Conservation (phyloP, 1,140 invertebrate genomes). For the Zaprionus lachaisei region DNA sequence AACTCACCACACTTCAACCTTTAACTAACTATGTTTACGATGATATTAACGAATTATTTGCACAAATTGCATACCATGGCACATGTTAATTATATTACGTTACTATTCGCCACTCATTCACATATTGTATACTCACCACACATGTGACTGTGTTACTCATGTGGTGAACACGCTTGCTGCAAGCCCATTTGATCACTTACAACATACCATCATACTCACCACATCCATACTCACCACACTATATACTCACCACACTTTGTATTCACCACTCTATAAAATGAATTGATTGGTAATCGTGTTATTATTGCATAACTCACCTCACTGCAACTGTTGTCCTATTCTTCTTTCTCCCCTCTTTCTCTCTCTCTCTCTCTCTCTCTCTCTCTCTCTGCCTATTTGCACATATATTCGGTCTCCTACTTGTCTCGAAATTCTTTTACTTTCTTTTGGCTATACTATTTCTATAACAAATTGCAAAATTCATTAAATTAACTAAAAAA, state of each 20-base stretch:
- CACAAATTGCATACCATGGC: slow-evolving; percentile 13
- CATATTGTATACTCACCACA: not conserved
- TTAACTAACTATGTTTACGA: not conserved
- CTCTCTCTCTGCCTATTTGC: slow-evolving; percentile 3
- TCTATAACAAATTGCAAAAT: slow-evolving; percentile 25
- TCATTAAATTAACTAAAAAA: slow-evolving; percentile 35
- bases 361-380: slow-evolving; percentile 28
- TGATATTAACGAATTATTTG: not conserved
- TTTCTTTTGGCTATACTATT: slow-evolving; percentile 9
- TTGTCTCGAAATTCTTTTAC: slow-evolving; percentile 2
- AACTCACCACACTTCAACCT: slow-evolving; percentile 1
- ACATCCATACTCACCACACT: not conserved
- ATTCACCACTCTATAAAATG: not conserved
- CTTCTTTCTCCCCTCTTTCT: slow-evolving; percentile 14
- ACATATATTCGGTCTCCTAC: not conserved
- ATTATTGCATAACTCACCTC: slow-evolving; percentile 33
- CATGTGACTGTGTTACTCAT: not conserved
- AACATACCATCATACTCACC: slow-evolving; percentile 6
- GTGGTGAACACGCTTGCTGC: not conserved
- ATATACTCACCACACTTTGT: not conserved
- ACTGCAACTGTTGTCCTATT: slow-evolving; percentile 25
- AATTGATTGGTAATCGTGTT: not conserved
- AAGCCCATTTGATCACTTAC: slow-evolving; percentile 3
- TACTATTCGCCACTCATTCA: not conserved
- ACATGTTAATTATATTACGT: slow-evolving; percentile 4